Conservation (phyloP, 2,113 vertebrate genomes). For the Fulica atra region DNA sequence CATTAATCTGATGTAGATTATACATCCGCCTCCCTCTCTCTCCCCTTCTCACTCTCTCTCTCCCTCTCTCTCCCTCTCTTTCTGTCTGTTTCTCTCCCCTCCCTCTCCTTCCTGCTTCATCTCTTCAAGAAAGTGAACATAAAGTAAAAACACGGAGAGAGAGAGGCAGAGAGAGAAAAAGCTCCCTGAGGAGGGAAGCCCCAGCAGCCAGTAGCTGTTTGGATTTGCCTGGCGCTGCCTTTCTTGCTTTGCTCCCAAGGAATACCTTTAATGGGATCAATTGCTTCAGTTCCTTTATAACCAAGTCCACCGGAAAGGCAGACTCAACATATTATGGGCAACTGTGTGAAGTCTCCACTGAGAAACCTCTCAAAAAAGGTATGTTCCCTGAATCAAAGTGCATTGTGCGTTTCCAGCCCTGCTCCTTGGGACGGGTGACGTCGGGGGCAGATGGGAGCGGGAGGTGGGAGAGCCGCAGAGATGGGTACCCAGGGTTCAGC, state of each 20-base stretch:
- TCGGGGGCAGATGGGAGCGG: not conserved
- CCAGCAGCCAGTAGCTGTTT: slow-evolving; percentile 63
- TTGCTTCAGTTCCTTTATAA: slow-evolving; percentile 68
- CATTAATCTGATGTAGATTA: slow-evolving; percentile 79
- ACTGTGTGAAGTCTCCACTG: slow-evolving; percentile 96
- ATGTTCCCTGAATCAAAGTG: slow-evolving; percentile 71
- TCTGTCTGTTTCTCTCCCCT: slow-evolving; percentile 67
- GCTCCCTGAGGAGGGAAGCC: slow-evolving; percentile 62
- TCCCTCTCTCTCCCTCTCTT: slow-evolving; percentile 75
- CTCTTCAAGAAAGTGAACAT: slow-evolving; percentile 78
- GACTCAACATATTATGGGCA: slow-evolving; percentile 88
- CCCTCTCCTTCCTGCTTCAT: slow-evolving; percentile 71
- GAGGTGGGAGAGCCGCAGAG: slow-evolving; percentile 19
- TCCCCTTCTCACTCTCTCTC: slow-evolving; percentile 69
- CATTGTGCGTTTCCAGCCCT: not conserved
- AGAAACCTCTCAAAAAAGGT: slow-evolving; percentile 97
- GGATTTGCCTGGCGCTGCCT: slow-evolving; percentile 64
- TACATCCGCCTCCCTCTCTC: slow-evolving; percentile 72
- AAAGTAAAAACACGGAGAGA: slow-evolving; percentile 72
- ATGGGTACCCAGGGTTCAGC: not conserved
- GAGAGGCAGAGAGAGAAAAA: slow-evolving; percentile 60
- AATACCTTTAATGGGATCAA: slow-evolving; percentile 78
- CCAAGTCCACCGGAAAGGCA: slow-evolving; percentile 63
- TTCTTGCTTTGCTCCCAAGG: slow-evolving; percentile 67
- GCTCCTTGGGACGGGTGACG: slow-evolving; percentile 20